Base-by-base conservation (phyloP, 2,113 vertebrate species). In the Nansenia antarctica region DNA sequence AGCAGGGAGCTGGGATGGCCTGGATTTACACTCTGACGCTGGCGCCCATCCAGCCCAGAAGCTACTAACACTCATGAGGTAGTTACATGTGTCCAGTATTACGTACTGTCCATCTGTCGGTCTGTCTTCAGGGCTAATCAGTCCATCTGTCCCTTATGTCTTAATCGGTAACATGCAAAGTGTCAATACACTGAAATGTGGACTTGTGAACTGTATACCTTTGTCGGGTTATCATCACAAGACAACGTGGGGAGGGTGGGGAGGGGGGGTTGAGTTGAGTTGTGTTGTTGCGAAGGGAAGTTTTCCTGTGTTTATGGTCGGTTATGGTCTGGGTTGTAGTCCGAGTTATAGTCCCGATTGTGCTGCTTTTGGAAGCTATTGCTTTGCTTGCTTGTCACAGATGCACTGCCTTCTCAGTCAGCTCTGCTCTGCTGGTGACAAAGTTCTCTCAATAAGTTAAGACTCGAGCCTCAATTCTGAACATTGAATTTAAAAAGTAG, bases 21-120 rank as follows among this genome's bases (percentile, higher is more conserved):
- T 80, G 88, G 89, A 90, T 87, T 87, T 84, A 79, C 85, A 87
- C 77, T 62, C 86, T 82, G 81, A 70, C 65, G 82, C 76, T 85
- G 88, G 85, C 74, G 67, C 20, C 62, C 35, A 14, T 84, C 87
- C 87, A 86, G 86, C 85, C 73, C 74, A 70, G 81, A 83, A 83
- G 76, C 80, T 78, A 85, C 83, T 76, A 65, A 81, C 70, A 58
- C 72, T 79, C 74, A 80, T 79, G 85, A 93, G 92, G 92, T 93
- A 85, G 20, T n/a, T 55, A 22, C 24, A 29, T 7, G 20, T 26
- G 11, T 22, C 15, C 18, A n/a, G n/a, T n/a, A n/a, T n/a, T n/a
- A n/a, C n/a, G n/a, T 26, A 45, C 30, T 52, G 24, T 49, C 30
- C 60, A 18, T 57, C 24, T 42, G 15, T 62, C 35, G 27, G 26